Evolutionary conservation across 2,797 vertebrate genomes (phyloP), one percentile per base, ranked within the genome.

Genomic region (Sebastes trivittatus): DNA sequence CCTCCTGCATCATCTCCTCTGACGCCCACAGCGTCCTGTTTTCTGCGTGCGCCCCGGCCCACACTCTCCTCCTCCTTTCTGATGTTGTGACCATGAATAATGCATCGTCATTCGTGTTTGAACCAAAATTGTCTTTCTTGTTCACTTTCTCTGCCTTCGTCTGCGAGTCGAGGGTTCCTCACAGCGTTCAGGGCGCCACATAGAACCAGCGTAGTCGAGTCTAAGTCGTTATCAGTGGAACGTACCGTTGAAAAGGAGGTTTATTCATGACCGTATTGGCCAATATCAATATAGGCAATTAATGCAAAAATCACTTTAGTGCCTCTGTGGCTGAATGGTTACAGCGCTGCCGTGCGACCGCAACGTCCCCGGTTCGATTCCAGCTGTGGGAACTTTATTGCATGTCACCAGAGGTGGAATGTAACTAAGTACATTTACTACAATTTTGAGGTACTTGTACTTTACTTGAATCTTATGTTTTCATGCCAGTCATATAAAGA

Each of bases 21-120:
- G 80, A 78, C 46, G 49, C 58, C 85, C 78, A 80, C 72, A 5
- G 77, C 46, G 78, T 87, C 87, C 79, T 77, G 46, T 79, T 78
- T 54, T 78, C 66, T 60, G 64, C 36, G 72, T 20, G 63, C 30
- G 16, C 65, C 64, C 20, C 20, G 4, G 60, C 67, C 66, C 87
- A 77, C 84, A 11, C 79, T 78, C 71, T 82, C 52, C 59, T 77
- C 72, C 30, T 73, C 10, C 38, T 70, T 20, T 82, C 77, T 59
- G 64, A 77, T 88, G 79, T 72, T 32, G 58, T 75, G 63, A 72
- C 59, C 74, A 81, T 89, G 71, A 88, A 88, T 88, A 81, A 88
- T 86, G 36, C 72, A 77, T 77, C 34, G 6, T 36, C 55, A 7
- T 62, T 81, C 74, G 9, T 80, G 46, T 78, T 86, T 75, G 56